Evolutionary conservation across 2,888 invertebrate genomes (phyloP), one percentile per base, ranked within the genome.

Genomic region (Rhogogaster chlorosoma): DNA sequence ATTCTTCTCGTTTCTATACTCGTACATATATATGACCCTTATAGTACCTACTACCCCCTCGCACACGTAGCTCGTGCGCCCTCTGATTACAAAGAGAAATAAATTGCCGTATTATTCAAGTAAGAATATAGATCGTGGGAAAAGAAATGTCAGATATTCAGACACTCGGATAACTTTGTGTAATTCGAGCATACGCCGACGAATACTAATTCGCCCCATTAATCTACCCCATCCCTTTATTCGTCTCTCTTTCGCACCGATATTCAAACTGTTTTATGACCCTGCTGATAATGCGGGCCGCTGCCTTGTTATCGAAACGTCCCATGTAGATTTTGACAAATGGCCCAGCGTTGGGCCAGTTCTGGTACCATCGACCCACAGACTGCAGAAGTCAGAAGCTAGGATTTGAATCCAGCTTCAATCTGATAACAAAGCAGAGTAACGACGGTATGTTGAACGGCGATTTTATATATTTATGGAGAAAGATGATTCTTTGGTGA

Each of bases 161-260:
- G 83, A 67, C 53, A 67, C 67, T 83, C 83, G 83, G 91, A 92
- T 91, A 91, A 91, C 91, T 91, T 92, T 91, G 89, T 90, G 91
- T 92, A 91, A 91, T 91, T 92, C 90, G 89, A 90, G 90, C 89
- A 90, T 92, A 92, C 91, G 91, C 89, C 90, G 91, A 92, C 91
- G 92, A 93, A 93, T 92, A 92, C 91, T 92, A 93, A 93, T 93
- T 92, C 88, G 87, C 87, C 86, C 89, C 90, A 92, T 92, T 92
- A 92, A 92, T 93, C 92, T 92, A 89, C 86, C 86, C 78, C 57
- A 61, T 67, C 67, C 36, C 45, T 42, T 32, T 45, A 18, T 67
- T 61, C 32, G 67, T 67, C 64, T 42, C 67, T 38, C 61, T 49
- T 38, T 4, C 26, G 45, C 15, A 53, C 18, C 32, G 64, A 67